phyloP scores from a whole-genome alignment of 2,888 invertebrate species.

The Tenodera sinensis region DNA sequence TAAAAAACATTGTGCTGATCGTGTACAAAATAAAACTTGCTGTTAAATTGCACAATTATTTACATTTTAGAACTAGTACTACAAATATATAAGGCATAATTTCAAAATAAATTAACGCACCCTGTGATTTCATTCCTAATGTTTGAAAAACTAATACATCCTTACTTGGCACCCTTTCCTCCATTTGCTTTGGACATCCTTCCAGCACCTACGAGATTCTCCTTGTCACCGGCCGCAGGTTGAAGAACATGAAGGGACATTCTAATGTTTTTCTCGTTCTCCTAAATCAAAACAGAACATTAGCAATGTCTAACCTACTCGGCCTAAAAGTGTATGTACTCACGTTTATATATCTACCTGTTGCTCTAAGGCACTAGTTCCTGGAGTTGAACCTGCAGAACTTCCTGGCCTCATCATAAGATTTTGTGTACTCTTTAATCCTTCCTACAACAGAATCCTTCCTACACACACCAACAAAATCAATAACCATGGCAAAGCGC shows the following conservation, averaged over 20 bases:
- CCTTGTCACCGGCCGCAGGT: conserved; percentile 66
- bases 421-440: not conserved
- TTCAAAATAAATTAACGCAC: too few species aligned
- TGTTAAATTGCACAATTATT: too few species aligned
- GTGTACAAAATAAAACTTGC: too few species aligned
- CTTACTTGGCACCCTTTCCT: conserved; percentile 57
- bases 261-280: conserved; percentile 41
- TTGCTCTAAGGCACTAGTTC: not conserved
- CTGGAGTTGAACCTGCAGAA: not conserved
- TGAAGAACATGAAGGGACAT: conserved; percentile 74
- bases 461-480: too few species aligned
- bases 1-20: too few species aligned
- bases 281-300: conserved; percentile 18
- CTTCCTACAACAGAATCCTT: not conserved
- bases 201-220: conserved; percentile 60
- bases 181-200: conserved; percentile 33
- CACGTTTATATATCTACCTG: not conserved
- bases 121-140: too few species aligned
- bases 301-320: not conserved
- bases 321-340: not conserved
- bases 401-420: not conserved
- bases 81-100: too few species aligned
- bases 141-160: conserved; percentile 31
- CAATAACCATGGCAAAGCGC: too few species aligned
- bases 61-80: too few species aligned